These are phyloP conservation scores for Rousettus leschenaultii DNA, from an alignment of 2,113 vertebrate species.

Conservation along the genomic window DNA sequence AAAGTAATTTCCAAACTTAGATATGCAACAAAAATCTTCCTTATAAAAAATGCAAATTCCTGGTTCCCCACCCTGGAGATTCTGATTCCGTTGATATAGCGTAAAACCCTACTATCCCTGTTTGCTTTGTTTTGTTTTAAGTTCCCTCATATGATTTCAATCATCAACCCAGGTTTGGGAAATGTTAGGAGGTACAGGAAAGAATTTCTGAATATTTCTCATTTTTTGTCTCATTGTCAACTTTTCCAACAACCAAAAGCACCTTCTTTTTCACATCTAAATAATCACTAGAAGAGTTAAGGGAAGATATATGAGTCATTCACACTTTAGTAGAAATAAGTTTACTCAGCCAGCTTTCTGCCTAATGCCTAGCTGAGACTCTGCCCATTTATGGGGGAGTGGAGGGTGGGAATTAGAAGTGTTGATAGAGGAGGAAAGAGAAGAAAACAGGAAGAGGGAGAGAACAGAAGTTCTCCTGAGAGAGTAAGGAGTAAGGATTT, in stretches of 20 bases:
- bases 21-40: not conserved
- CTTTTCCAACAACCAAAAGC: not conserved
- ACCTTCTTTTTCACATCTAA: not conserved
- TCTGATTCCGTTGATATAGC: not conserved
- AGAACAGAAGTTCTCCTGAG: not conserved
- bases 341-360: not conserved
- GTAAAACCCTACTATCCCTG: not conserved
- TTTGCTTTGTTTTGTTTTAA: not conserved
- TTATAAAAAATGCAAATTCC: not conserved
- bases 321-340: slow-evolving; percentile 48
- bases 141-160: not conserved
- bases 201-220: not conserved
- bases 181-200: not conserved
- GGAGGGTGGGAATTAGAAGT: not conserved
- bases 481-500: not conserved
- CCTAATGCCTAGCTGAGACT: not conserved
- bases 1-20: not conserved
- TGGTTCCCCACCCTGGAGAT: not conserved
- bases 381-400: not conserved
- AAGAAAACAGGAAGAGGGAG: not conserved
- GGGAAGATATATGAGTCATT: slow-evolving; percentile 37
- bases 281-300: not conserved
- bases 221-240: not conserved
- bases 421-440: not conserved
- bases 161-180: not conserved